Evolutionary conservation across 2,113 vertebrate genomes (phyloP).

Genomic region (Prinia subflava): DNA sequence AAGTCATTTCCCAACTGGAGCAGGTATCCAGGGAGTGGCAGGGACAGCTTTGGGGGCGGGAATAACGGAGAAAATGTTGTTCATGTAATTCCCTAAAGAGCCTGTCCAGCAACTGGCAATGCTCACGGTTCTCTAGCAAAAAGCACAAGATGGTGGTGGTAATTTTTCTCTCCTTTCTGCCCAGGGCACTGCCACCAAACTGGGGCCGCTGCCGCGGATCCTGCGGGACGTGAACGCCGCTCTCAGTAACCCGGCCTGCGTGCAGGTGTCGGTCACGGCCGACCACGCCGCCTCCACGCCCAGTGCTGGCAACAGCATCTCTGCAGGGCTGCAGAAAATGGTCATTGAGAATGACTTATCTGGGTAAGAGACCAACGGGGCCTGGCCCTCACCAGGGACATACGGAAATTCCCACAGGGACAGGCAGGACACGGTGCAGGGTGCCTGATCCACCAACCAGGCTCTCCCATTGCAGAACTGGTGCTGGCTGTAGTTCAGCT

Average conservation of each 20-base stretch:
- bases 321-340: conserved; percentile 94
- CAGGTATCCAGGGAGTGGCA: conserved; percentile 72
- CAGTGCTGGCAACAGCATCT: conserved; percentile 83
- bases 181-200: conserved; percentile 85
- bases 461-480: background rate
- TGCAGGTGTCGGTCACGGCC: conserved; percentile 76
- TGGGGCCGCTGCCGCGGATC: conserved; percentile 92
- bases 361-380: conserved; percentile 77
- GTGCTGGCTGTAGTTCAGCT: background rate
- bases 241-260: conserved; percentile 83
- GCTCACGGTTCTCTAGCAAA: background rate
- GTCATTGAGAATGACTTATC: conserved; percentile 93
- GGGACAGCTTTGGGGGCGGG: background rate
- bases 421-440: background rate
- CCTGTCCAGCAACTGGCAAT: background rate
- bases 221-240: conserved; percentile 90
- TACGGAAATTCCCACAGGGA: background rate
- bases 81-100: background rate
- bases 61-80: background rate
- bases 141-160: background rate
- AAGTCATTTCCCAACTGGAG: conserved; percentile 90
- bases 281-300: conserved; percentile 83
- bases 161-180: background rate
- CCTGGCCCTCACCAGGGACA: background rate
- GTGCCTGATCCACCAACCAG: background rate